Evolutionary conservation across 1,140 invertebrate genomes (phyloP), one percentile per base, ranked within the genome.

Genomic region (Sitophilus oryzae): DNA sequence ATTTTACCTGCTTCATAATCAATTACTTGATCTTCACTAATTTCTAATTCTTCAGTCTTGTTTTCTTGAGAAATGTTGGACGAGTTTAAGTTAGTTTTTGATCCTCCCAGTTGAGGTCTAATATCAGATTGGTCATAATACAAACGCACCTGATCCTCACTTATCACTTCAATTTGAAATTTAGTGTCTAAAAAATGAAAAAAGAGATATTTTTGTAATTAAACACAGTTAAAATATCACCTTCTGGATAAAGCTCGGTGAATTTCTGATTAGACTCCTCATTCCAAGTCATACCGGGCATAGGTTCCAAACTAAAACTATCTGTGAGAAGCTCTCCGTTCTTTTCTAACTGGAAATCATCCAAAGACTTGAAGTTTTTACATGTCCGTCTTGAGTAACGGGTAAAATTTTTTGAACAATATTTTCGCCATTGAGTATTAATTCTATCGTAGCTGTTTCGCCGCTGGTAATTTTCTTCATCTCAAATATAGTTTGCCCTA

Each of bases 361-460:
- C 59, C 56, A 64, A 71, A 46, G 60, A 61, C 45, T 68, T 68
- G 21, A 71, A 63, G 8, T 52, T 60, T 11, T 68, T 71, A 6
- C 53, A 11, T 58, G 64, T 8, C 67, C 67, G 48, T 70, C 68
- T 56, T 70, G 67, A 36, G 64, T 66, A 34, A 56, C 11, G 1
- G 69, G 66, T 45, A 67, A 47, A 38, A 86, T 63, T 23, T 82
- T 74, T 16, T 80, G 76, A 0, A 77, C 73, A 0, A 87, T 78
- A 50, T 84, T 82, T 43, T 79, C 74, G 1, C 72, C 76, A 45
- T 84, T 73, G 0, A 82, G 62, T 11, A 77, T 77, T 10, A 88
- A 66, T 60, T 84, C 77, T 0, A 88, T 81, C 1, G 79, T 71
- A 0, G 82, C 79, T 18, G 79, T 79, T 66, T 86, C 82, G 1